Conservation (phyloP, 23 tunicate species). For the Diplosoma virens region DNA sequence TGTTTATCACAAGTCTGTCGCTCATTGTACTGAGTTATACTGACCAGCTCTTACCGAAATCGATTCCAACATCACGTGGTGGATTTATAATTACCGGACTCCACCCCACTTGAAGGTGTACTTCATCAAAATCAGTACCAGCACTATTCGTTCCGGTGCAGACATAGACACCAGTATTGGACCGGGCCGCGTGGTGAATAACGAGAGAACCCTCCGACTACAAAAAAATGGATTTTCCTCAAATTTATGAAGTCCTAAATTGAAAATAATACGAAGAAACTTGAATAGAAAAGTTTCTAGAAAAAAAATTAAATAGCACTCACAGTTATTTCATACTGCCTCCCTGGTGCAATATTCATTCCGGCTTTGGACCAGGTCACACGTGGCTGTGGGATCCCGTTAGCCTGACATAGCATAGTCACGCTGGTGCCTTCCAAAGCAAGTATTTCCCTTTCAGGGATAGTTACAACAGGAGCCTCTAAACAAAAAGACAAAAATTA, state of each 20-base stretch:
- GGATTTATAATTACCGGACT: conserved; percentile 40
- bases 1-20: no score
- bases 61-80: conserved; percentile 68
- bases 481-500: not conserved
- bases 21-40: no score
- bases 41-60: conserved; percentile 63
- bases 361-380: conserved; percentile 69
- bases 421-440: conserved; percentile 76
- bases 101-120: conserved; percentile 59
- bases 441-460: conserved; percentile 56
- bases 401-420: conserved; percentile 47
- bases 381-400: conserved; percentile 73
- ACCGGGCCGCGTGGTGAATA: conserved; percentile 38
- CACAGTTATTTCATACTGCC: conserved; percentile 53
- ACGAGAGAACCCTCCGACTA: conserved; percentile 57
- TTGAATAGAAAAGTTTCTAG: no score
- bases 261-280: no score
- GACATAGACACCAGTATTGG: conserved; percentile 53
- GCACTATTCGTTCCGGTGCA: conserved; percentile 71
- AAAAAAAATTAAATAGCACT: no score
- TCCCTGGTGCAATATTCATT: conserved; percentile 35
- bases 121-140: conserved; percentile 40
- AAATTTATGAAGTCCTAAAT: no score
- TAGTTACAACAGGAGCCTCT: conserved; percentile 50
- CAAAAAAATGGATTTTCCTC: no score